These are phyloP conservation scores for Leptopilina myrica DNA, from an alignment of 2,888 invertebrate species.

Conservation along the genomic window DNA sequence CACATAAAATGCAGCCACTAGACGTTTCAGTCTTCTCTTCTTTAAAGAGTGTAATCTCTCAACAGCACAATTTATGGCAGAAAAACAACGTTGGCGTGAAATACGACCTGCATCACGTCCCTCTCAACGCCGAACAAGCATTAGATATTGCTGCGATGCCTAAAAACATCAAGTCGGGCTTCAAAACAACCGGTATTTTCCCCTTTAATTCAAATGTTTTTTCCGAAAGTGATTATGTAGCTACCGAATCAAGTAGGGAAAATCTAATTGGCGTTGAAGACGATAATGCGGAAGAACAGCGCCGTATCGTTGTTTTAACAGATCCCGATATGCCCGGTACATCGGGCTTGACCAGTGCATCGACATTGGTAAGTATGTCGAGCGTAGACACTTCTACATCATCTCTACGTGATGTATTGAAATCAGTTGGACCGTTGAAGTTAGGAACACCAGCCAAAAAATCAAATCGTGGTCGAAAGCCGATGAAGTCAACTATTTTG, in stretches of 20 bases:
- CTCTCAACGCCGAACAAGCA: no score
- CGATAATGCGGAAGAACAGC: slow-evolving; percentile 38
- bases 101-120: no score
- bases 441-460: slow-evolving; percentile 28
- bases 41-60: no score
- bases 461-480: slow-evolving; percentile 45
- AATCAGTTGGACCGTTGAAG: slow-evolving; percentile 34
- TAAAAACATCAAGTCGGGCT: no score
- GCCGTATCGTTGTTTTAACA: slow-evolving; percentile 31
- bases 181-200: no score
- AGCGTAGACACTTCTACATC: not conserved
- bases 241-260: slow-evolving; percentile 25
- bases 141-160: no score
- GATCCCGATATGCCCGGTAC: not conserved
- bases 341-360: slow-evolving; percentile 29
- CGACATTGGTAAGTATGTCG: not conserved
- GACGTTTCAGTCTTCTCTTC: no score
- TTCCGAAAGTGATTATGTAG: not conserved
- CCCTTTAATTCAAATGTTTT: no score
- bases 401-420: slow-evolving; percentile 14
- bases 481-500: slow-evolving; percentile 32
- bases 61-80: no score
- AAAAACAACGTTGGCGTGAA: no score
- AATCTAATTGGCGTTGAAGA: no score
- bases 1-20: no score